These are phyloP conservation scores for Hippocampus zosterae DNA, from an alignment of 2,113 vertebrate species.

Conservation along the genomic window DNA sequence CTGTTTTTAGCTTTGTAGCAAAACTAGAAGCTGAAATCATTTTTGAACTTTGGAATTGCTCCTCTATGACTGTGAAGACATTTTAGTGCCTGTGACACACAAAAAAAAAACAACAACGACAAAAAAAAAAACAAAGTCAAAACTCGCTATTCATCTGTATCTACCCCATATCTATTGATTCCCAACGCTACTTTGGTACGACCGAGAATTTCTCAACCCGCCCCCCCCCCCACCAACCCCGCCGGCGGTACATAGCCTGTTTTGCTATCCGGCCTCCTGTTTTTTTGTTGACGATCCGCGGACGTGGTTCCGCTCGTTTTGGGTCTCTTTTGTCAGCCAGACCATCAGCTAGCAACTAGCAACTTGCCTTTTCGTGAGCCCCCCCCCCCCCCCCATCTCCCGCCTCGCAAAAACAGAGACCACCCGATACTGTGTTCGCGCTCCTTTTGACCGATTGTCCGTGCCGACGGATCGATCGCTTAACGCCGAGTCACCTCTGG, in stretches of 20 bases:
- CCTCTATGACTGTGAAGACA: conserved; percentile 84
- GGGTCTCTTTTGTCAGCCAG: conserved; percentile 49
- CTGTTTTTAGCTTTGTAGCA: conserved; percentile 83
- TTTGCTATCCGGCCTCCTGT: conserved; percentile 38
- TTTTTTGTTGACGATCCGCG: conserved; percentile 28
- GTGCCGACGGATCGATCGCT: conserved; percentile 66
- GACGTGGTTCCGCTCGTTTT: conserved; percentile 23
- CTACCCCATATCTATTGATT: conserved; percentile 64
- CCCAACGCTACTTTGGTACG: conserved; percentile 64
- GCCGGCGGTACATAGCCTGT: conserved; percentile 26
- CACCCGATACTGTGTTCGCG: conserved; percentile 84
- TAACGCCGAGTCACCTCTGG: conserved; percentile 69
- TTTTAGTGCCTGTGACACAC: conserved; percentile 84
- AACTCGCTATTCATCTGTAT: conserved; percentile 71
- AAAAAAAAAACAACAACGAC: conserved; percentile 79
- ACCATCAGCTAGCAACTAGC: neutral
- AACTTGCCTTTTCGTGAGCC: conserved; percentile 1
- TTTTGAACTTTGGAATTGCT: conserved; percentile 80
- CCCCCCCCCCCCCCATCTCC: conserved; percentile 47
- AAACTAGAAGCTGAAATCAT: conserved; percentile 76
- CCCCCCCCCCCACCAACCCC: too few species aligned
- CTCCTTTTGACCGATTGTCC: conserved; percentile 78
- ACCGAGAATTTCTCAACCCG: conserved; percentile 57
- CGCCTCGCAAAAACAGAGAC: conserved; percentile 83
- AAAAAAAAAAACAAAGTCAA: conserved; percentile 76